phyloP scores from a whole-genome alignment of 1,140 invertebrate species.

The Procambarus virginalis region DNA sequence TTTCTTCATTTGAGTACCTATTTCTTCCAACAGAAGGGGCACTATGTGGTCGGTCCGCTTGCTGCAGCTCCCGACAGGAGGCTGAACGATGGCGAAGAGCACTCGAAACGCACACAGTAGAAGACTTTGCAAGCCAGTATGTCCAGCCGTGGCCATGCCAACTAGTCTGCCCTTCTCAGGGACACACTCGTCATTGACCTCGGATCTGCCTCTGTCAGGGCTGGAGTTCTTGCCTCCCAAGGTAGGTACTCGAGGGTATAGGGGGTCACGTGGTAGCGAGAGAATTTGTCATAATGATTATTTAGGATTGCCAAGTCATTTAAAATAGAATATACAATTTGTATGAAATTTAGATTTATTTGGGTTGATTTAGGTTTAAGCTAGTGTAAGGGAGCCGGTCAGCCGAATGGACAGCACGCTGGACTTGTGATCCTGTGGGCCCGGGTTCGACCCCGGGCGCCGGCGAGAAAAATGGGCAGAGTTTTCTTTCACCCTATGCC shows the following conservation, averaged over 20 bases:
- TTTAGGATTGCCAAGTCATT: no score
- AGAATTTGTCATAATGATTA: not conserved
- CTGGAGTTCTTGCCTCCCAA: conserved; percentile 78
- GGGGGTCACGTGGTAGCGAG: not conserved
- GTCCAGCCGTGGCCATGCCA: conserved; percentile 75
- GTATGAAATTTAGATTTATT: no score
- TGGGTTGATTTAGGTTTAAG: no score
- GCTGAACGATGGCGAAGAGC: conserved; percentile 77
- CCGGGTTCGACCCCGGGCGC: no score
- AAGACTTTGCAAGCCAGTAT: conserved; percentile 77
- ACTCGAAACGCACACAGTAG: conserved; percentile 77
- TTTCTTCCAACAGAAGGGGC: conserved; percentile 75
- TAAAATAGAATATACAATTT: no score
- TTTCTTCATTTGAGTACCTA: no score
- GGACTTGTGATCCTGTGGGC: no score
- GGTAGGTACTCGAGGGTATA: conserved; percentile 72
- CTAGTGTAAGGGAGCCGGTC: no score
- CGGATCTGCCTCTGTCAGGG: conserved; percentile 78
- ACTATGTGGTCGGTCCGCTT: conserved; percentile 78
- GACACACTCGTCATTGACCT: conserved; percentile 78
- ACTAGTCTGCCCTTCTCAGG: conserved; percentile 73
- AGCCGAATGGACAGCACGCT: no score
- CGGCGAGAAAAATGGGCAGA: no score
- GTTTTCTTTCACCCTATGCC: no score
- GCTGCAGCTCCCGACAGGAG: conserved; percentile 75